A percentile compares a stretch with the other conserved stretches of the same genome.
phyloP scores from a whole-genome alignment of 1,140 invertebrate genomes.

The Rhagoletis zephyria region DNA sequence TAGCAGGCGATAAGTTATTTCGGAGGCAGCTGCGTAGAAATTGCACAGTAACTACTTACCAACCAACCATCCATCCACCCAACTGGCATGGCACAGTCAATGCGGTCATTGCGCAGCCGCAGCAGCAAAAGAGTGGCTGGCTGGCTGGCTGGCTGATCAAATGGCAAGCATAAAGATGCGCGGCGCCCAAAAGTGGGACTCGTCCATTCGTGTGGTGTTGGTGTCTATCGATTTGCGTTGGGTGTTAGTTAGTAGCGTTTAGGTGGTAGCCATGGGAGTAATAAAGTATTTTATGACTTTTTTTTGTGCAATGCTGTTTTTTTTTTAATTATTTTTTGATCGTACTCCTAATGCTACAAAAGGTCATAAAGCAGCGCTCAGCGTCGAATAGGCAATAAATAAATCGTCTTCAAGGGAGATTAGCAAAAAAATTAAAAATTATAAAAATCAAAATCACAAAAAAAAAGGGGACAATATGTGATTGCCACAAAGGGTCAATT shows the following conservation, averaged over 20 bases:
- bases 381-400: background rate
- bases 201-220: background rate
- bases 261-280: background rate
- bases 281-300: background rate
- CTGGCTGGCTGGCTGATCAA: background rate
- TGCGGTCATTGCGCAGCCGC: background rate
- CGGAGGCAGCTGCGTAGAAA: conserved; percentile 14
- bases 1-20: background rate
- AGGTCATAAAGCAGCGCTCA: background rate
- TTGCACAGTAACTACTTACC: background rate
- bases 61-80: background rate
- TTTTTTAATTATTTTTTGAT: background rate
- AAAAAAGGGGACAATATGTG: background rate
- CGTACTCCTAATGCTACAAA: background rate
- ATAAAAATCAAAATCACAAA: too few species aligned
- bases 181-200: background rate
- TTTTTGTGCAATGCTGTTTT: background rate
- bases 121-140: background rate
- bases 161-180: background rate
- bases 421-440: background rate
- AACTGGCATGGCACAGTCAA: background rate
- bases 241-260: background rate
- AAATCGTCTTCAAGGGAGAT: background rate
- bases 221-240: background rate
- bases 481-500: background rate